Evolutionary conservation across 53 echinoderm and acorn worm genomes (phyloP).

Genomic region (Arbacia lixula): DNA sequence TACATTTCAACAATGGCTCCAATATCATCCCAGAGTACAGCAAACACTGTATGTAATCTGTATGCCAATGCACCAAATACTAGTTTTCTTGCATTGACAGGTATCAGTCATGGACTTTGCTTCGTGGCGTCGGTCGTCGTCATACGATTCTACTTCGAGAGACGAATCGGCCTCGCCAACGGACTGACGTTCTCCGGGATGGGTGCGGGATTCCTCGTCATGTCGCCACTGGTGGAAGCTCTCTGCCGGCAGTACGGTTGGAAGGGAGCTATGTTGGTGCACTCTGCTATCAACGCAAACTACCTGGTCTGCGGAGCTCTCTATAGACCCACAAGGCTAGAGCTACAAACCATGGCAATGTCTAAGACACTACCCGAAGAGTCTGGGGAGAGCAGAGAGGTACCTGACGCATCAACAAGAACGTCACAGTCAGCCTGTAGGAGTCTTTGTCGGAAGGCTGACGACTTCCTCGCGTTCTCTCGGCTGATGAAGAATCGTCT

Average conservation of each 20-base stretch:
- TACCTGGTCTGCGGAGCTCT: slow-evolving; percentile 37
- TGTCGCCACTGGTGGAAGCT: slow-evolving; percentile 52
- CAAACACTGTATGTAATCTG: too few species aligned
- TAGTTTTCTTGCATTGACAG: too few species aligned
- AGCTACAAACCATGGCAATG: slow-evolving; percentile 2
- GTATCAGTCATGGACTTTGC: too few species aligned
- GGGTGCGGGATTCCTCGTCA: slow-evolving; percentile 56
- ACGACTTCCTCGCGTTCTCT: slow-evolving; percentile 25
- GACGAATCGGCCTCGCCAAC: slow-evolving; percentile 56
- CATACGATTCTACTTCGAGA: slow-evolving; percentile 19
- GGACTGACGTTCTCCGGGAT: slow-evolving; percentile 57
- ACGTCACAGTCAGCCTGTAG: background rate
- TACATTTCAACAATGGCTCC: too few species aligned
- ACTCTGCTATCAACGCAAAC: slow-evolving; percentile 30
- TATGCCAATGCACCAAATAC: too few species aligned
- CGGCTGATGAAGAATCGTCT: background rate
- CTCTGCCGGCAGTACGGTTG: slow-evolving; percentile 45
- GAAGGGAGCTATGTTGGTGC: slow-evolving; percentile 52
- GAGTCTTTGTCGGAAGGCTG: background rate
- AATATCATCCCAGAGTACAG: too few species aligned
- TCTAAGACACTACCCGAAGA: too few species aligned
- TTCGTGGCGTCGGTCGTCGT: too few species aligned
- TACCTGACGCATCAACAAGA: background rate
- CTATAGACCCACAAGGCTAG: slow-evolving; percentile 45
- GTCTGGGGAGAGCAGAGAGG: background rate